These are phyloP conservation scores for Sardina pilchardus DNA, from an alignment of 2,113 vertebrate species.

Conservation along the genomic window DNA sequence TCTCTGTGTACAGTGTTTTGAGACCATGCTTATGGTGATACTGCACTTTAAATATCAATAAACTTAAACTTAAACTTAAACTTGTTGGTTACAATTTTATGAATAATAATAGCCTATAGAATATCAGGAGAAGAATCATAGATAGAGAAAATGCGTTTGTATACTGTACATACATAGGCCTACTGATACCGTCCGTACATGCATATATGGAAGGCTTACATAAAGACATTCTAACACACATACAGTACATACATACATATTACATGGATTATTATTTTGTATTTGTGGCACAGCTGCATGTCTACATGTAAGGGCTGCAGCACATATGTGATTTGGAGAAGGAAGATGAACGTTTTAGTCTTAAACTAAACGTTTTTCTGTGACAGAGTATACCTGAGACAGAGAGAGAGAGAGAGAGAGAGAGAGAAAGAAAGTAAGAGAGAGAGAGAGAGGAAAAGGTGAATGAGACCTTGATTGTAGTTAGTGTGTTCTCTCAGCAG, in stretches of 20 bases:
- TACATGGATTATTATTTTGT: no score
- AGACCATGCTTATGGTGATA: no score
- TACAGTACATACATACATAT: background rate
- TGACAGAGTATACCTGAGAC: background rate
- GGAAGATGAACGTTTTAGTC: background rate
- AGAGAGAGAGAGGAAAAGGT: background rate
- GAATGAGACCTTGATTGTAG: conserved; percentile 4
- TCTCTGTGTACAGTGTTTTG: no score
- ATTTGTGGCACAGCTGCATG: no score
- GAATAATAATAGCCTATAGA: no score
- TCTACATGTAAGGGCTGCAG: background rate
- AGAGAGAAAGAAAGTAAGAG: background rate
- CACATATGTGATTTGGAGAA: background rate
- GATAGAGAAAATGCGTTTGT: no score
- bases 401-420: background rate
- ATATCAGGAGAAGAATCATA: no score
- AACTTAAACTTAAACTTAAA: no score
- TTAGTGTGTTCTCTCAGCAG: background rate
- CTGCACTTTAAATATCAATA: no score
- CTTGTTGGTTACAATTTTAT: no score
- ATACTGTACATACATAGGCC: no score
- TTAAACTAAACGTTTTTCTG: background rate
- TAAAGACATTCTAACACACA: background rate
- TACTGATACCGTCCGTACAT: background rate
- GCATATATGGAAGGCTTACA: background rate